These are phyloP conservation scores for Oedothorax gibbosus DNA, from an alignment of 1,140 invertebrate genomes.

Conservation along the genomic window DNA sequence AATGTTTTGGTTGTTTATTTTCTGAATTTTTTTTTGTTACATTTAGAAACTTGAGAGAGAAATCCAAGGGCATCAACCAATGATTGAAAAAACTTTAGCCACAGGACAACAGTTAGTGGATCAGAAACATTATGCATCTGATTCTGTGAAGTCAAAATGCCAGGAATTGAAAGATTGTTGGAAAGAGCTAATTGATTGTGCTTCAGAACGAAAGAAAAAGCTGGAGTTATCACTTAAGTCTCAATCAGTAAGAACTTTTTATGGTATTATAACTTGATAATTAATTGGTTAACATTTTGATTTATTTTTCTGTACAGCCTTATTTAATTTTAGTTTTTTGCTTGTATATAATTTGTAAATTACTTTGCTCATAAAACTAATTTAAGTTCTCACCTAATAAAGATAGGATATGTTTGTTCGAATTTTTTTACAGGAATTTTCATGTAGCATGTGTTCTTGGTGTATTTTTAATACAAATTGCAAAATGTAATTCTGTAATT, in stretches of 20 bases:
- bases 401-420: no score
- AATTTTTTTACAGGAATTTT: no score
- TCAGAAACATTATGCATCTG: constrained; percentile 80
- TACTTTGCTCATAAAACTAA: no score
- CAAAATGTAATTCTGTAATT: no score
- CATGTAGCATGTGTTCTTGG: no score
- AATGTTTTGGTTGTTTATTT: neutral
- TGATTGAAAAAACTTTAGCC: constrained; percentile 83
- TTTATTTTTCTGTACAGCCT: neutral
- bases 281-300: neutral
- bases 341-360: neutral
- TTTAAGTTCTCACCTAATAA: no score
- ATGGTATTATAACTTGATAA: no score
- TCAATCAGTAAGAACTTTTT: constrained; percentile 75
- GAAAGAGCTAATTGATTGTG: constrained; percentile 76
- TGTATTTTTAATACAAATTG: no score
- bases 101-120: constrained; percentile 79
- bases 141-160: constrained; percentile 57
- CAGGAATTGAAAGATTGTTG: constrained; percentile 64
- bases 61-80: constrained; percentile 82
- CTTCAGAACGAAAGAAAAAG: constrained; percentile 78
- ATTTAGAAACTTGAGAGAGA: constrained; percentile 85
- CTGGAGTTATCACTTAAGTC: constrained; percentile 87
- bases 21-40: neutral
- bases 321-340: constrained; percentile 25